Evolutionary conservation across 1,140 invertebrate species (phyloP).

Genomic region (Bicyclus anynana): DNA sequence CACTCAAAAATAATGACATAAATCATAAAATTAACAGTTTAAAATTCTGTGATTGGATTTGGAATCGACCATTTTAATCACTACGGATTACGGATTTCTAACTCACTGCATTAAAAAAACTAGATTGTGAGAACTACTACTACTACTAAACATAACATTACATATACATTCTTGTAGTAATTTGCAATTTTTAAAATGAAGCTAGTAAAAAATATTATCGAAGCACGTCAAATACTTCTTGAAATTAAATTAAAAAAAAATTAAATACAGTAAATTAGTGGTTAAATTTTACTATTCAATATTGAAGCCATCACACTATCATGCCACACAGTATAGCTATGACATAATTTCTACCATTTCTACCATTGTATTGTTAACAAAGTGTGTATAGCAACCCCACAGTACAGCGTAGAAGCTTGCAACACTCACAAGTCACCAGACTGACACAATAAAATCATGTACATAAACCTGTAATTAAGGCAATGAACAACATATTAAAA

Average conservation of each 20-base stretch:
- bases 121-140: no score
- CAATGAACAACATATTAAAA: neutral
- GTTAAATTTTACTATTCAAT: constrained; percentile 33
- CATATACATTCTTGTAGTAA: no score
- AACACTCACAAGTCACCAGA: constrained; percentile 62
- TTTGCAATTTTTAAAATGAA: no score
- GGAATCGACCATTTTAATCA: no score
- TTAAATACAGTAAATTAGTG: constrained; percentile 19
- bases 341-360: constrained; percentile 32
- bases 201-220: no score
- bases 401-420: constrained; percentile 67
- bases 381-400: constrained; percentile 58
- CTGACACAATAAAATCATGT: constrained; percentile 56
- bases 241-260: neutral
- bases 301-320: constrained; percentile 56
- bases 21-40: no score
- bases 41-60: no score
- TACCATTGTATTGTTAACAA: constrained; percentile 32
- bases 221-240: neutral
- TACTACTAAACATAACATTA: no score
- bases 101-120: no score
- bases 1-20: no score
- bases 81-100: no score
- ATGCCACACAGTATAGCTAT: constrained; percentile 38
- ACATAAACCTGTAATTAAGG: constrained; percentile 14